phyloP scores from a whole-genome alignment of 2,797 vertebrate genomes.

The Gallinago nigripennis region DNA sequence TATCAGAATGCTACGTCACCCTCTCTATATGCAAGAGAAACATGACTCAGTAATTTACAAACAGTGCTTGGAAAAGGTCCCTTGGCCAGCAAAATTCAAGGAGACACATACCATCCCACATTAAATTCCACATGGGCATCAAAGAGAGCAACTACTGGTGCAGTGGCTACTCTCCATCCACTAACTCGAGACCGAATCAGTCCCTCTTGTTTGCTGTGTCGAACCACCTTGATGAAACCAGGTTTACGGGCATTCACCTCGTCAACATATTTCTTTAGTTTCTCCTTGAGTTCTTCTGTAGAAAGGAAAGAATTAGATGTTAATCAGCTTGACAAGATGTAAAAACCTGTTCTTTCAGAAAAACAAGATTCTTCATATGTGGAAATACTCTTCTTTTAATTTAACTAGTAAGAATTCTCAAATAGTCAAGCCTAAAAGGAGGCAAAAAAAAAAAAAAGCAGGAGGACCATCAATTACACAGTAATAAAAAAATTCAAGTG shows the following conservation, averaged over 20 bases:
- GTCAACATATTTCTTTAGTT: slow-evolving; percentile 88
- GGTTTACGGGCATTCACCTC: slow-evolving; percentile 86
- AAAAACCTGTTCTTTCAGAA: not conserved
- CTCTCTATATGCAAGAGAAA: not conserved
- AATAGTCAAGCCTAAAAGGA: not conserved
- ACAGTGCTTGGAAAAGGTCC: not conserved
- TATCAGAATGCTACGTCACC: not conserved
- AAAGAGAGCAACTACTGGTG: slow-evolving; percentile 94
- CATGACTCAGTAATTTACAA: not conserved
- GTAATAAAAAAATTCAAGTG: not conserved
- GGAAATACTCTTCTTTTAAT: not conserved
- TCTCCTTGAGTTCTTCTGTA: slow-evolving; percentile 93
- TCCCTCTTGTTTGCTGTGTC: slow-evolving; percentile 92
- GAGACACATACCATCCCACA: slow-evolving; percentile 88
- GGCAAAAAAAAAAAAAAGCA: not conserved
- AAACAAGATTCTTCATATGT: not conserved
- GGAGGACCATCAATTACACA: not conserved
- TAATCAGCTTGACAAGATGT: not conserved
- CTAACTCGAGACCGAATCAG: slow-evolving; percentile 95
- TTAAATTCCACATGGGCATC: slow-evolving; percentile 98
- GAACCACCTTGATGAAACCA: slow-evolving; percentile 93
- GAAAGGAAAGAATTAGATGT: not conserved
- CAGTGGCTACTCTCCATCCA: slow-evolving; percentile 92
- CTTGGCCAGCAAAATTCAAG: not conserved
- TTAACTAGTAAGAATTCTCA: not conserved